These are phyloP conservation scores for Arion vulgaris DNA, from an alignment of 1,140 invertebrate genomes.

Conservation along the genomic window DNA sequence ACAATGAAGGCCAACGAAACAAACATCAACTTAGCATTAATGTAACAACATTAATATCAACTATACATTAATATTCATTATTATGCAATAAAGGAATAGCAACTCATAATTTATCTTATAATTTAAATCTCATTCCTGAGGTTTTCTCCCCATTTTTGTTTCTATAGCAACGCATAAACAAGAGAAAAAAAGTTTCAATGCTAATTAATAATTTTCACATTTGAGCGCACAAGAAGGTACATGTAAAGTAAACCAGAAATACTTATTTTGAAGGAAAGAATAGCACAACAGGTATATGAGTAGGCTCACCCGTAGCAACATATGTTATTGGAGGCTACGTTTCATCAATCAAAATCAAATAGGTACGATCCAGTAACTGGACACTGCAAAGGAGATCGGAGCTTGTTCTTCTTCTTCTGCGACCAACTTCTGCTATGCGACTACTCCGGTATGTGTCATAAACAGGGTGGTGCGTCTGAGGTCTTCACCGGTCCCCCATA, in stretches of 20 bases:
- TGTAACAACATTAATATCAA: background rate
- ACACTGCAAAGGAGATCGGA: too few species aligned
- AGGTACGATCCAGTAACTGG: too few species aligned
- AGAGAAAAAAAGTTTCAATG: too few species aligned
- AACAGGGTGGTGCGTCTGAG: too few species aligned
- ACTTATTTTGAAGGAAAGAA: background rate
- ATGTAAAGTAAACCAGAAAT: background rate
- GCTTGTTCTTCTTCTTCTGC: too few species aligned
- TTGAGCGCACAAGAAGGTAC: background rate
- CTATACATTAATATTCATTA: background rate
- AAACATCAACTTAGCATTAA: background rate
- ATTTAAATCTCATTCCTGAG: conserved; percentile 10
- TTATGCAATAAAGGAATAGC: background rate
- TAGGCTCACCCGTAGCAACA: too few species aligned
- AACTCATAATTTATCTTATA: conserved; percentile 4
- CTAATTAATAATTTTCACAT: background rate
- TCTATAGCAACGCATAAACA: background rate
- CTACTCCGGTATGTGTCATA: too few species aligned
- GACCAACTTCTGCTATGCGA: too few species aligned
- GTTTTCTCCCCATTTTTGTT: background rate
- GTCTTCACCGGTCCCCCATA: too few species aligned
- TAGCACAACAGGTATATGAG: too few species aligned
- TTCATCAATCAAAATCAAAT: too few species aligned
- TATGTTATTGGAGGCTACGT: too few species aligned
- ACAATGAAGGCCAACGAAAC: background rate